Conservation (phyloP, 1,140 invertebrate genomes). For the Drosophila asahinai region DNA sequence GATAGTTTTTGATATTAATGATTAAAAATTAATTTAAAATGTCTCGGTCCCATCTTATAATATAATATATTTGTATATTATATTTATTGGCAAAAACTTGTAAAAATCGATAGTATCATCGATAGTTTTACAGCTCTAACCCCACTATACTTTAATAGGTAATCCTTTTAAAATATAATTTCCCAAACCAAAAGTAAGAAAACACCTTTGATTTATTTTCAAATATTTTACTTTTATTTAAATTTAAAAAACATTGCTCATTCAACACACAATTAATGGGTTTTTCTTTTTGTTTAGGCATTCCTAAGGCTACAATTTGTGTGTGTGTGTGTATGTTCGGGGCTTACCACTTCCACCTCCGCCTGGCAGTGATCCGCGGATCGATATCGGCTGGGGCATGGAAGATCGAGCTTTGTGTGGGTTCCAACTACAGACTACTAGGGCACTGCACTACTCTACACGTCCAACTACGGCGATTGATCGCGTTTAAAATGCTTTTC, state of each 20-base stretch:
- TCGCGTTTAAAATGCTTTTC: constrained; percentile 25
- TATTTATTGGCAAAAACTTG: too few relatives aligned
- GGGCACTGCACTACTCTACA: constrained; percentile 52
- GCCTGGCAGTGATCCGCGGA: constrained; percentile 3
- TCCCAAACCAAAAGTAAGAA: constrained; percentile 1
- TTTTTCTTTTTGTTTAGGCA: constrained; percentile 25
- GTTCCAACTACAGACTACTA: constrained; percentile 44
- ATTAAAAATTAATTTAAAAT: too few relatives aligned
- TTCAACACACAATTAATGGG: constrained; percentile 39
- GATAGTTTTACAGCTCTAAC: too few relatives aligned
- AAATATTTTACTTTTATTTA: constrained; percentile 48
- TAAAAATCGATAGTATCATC: too few relatives aligned
- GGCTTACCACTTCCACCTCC: neutral
- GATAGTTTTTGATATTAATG: too few relatives aligned
- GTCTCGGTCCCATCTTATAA: too few relatives aligned
- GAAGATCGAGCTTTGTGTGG: constrained; percentile 1
- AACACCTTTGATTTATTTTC: constrained; percentile 10
- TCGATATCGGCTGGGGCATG: neutral
- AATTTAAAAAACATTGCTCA: constrained; percentile 50
- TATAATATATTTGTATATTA: too few relatives aligned
- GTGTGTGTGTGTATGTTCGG: constrained; percentile 1
- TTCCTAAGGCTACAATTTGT: constrained; percentile 49
- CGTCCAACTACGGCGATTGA: constrained; percentile 32
- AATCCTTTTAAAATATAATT: neutral
- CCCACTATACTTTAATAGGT: too few relatives aligned